phyloP scores from a whole-genome alignment of 2,797 vertebrate genomes.

The Antrozous pallidus region DNA sequence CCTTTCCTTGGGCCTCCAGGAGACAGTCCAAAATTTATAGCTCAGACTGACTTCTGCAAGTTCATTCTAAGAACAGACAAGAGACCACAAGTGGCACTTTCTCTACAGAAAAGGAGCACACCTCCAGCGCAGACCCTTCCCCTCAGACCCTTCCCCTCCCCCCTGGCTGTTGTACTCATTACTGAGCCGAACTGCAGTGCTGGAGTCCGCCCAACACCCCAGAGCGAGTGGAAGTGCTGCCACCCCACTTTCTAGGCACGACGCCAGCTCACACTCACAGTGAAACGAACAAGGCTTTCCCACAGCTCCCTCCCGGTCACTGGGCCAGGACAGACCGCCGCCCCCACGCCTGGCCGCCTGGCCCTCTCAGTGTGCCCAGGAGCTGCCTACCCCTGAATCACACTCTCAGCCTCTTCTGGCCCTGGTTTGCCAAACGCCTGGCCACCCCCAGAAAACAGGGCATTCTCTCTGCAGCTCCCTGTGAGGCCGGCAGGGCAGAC shows the following conservation, averaged over 20 bases:
- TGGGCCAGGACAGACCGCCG: not conserved
- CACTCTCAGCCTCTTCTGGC: not conserved
- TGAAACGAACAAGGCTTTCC: not conserved
- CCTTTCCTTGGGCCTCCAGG: not conserved
- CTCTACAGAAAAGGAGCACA: not conserved
- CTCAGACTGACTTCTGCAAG: not conserved
- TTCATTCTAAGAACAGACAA: not conserved
- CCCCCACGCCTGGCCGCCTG: not conserved
- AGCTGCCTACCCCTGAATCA: not conserved
- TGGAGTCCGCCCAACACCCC: not conserved
- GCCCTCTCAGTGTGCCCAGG: fast-evolving
- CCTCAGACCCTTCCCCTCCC: not conserved
- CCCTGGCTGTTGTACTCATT: not conserved
- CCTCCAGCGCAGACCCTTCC: not conserved
- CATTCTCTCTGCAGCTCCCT: not conserved
- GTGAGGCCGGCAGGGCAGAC: not conserved
- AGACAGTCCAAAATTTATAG: not conserved
- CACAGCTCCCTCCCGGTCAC: not conserved
- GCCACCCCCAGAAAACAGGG: not conserved
- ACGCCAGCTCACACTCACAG: not conserved
- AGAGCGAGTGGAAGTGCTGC: not conserved
- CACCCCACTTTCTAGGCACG: not conserved
- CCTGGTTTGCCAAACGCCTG: not conserved
- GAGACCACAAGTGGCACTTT: not conserved
- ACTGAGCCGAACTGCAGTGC: not conserved